These are phyloP conservation scores for Hormiphora californensis DNA, from an alignment of 37 sponge, comb jelly and placozoan species.

Conservation along the genomic window DNA sequence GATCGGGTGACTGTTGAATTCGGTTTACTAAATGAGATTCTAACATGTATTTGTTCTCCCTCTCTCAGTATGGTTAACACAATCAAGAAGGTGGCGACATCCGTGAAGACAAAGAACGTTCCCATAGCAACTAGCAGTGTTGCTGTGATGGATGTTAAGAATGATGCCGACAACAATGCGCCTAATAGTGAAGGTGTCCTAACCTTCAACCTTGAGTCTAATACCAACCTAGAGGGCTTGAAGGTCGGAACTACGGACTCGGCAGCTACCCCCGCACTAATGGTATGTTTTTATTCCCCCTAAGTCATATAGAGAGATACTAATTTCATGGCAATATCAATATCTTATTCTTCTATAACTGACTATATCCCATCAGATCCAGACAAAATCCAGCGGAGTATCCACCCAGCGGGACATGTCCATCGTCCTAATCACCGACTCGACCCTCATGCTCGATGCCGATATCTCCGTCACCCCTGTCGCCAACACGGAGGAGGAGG, in stretches of 20 bases:
- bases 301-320: not conserved
- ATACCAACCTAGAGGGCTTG: not conserved
- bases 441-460: not conserved
- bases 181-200: not conserved
- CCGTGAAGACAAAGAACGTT: not conserved
- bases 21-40: no score
- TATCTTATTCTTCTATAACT: not conserved
- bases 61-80: not conserved
- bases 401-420: not conserved
- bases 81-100: not conserved
- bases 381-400: not conserved
- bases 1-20: no score
- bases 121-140: not conserved
- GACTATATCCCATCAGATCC: not conserved
- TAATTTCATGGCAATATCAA: not conserved
- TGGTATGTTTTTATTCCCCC: not conserved
- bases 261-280: not conserved
- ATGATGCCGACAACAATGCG: not conserved
- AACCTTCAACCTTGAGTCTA: not conserved
- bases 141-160: not conserved
- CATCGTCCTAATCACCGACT: conserved; percentile 3
- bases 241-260: not conserved
- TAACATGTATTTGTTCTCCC: no score
- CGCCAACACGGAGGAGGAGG: not conserved
- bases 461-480: not conserved